phyloP scores from a whole-genome alignment of 2,113 vertebrate species.

The Psittacula cyanocephala region DNA sequence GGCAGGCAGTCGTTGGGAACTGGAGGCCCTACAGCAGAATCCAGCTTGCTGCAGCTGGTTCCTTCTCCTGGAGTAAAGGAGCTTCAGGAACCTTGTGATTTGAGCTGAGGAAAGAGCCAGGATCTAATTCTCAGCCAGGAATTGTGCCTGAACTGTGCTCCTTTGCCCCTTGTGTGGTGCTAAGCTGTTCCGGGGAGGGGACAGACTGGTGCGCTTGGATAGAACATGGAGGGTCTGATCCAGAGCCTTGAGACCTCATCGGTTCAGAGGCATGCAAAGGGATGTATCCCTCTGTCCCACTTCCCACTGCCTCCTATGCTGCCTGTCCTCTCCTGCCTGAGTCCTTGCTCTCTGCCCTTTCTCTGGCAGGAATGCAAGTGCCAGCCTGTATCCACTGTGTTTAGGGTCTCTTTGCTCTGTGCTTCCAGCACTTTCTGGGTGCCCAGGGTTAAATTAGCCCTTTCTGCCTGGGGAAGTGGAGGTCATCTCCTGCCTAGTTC shows the following conservation, averaged over 20 bases:
- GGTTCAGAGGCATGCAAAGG: background rate
- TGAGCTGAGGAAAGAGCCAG: background rate
- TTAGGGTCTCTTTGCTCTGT: background rate
- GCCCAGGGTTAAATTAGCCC: background rate
- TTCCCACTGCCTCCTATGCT: fast-evolving
- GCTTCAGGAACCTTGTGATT: background rate
- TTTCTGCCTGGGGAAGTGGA: background rate
- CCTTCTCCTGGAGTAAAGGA: background rate
- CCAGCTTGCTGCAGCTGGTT: constrained; percentile 42
- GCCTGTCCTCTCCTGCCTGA: background rate
- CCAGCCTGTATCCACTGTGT: background rate
- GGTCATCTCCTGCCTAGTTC: background rate
- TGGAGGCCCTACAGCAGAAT: background rate
- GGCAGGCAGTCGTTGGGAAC: background rate
- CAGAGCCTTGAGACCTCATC: background rate
- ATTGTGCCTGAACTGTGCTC: background rate
- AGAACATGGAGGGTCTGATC: background rate
- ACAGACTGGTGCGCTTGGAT: background rate
- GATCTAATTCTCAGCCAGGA: background rate
- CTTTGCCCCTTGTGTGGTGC: background rate
- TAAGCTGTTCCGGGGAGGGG: background rate
- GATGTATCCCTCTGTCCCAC: background rate
- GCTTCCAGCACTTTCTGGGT: background rate
- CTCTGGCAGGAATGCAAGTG: background rate
- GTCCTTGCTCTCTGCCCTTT: background rate